These are phyloP conservation scores for Prietella phreatophila DNA, from an alignment of 2,113 vertebrate genomes.

Conservation along the genomic window DNA sequence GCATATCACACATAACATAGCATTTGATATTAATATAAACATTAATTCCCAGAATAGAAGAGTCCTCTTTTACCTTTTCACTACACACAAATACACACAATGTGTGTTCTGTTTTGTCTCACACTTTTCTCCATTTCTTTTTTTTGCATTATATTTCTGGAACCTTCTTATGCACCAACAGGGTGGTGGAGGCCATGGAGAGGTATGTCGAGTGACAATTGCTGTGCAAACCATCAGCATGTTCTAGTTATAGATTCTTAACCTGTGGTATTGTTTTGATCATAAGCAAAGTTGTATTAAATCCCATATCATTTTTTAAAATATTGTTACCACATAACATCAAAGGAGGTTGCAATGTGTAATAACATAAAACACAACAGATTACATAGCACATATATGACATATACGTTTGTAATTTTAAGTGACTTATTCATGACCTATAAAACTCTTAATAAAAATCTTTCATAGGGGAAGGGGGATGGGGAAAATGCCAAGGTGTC, in stretches of 20 bases:
- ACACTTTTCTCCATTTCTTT: conserved; percentile 23
- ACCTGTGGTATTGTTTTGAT: background rate
- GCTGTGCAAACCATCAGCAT: background rate
- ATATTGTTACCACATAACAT: background rate
- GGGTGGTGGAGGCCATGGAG: conserved; percentile 52
- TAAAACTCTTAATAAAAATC: background rate
- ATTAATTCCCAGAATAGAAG: background rate
- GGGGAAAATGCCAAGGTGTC: conserved; percentile 95
- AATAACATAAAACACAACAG: background rate
- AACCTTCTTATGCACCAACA: conserved; percentile 8
- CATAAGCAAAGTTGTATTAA: background rate
- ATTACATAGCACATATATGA: background rate
- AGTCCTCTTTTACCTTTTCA: background rate
- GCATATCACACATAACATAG: background rate
- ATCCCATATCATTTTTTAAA: background rate
- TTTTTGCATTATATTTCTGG: conserved; percentile 30
- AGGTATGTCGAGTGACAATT: conserved; percentile 28
- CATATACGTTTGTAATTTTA: background rate
- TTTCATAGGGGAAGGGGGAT: conserved; percentile 87
- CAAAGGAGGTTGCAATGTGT: background rate
- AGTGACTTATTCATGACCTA: conserved; percentile 3
- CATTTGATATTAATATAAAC: background rate
- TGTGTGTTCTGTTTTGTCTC: background rate
- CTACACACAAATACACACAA: background rate
- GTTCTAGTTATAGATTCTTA: background rate